Evolutionary conservation across 2,113 vertebrate species (phyloP).

Genomic region (Leptodactylus fuscus): DNA sequence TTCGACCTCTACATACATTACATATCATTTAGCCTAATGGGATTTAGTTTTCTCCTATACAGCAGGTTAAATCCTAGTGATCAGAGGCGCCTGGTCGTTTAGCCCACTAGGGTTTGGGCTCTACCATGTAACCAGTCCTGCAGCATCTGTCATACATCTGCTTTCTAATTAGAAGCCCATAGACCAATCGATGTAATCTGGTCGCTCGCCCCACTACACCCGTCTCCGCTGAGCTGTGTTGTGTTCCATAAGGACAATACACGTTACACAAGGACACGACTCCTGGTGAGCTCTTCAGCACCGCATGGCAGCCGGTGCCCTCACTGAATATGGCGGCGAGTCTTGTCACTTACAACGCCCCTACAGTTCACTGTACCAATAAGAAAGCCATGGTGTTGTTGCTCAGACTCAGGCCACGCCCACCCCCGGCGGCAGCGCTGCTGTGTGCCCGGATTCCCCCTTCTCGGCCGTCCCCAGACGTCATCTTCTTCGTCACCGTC

Average conservation of each 20-base stretch:
- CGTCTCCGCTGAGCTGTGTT: too few relatives aligned
- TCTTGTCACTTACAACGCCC: neutral
- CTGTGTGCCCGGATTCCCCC: conserved; percentile 29
- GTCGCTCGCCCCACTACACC: too few relatives aligned
- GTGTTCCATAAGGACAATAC: neutral
- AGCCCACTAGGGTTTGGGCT: too few relatives aligned
- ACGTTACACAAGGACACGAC: neutral
- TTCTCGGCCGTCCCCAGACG: conserved; percentile 39
- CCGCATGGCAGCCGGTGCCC: conserved; percentile 26
- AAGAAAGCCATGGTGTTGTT: neutral
- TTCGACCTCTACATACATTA: too few relatives aligned
- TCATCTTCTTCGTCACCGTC: conserved; percentile 47
- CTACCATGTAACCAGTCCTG: too few relatives aligned
- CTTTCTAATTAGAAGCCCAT: too few relatives aligned
- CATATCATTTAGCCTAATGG: too few relatives aligned
- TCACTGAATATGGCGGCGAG: neutral
- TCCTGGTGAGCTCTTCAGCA: neutral
- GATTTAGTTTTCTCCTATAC: too few relatives aligned
- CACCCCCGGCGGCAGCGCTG: neutral
- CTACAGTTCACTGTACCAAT: neutral
- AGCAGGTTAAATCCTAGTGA: too few relatives aligned
- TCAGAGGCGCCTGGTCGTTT: too few relatives aligned
- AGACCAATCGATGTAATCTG: too few relatives aligned
- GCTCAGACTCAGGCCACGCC: conserved; percentile 6
- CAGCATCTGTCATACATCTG: too few relatives aligned